Percentiles rank a stretch among this genome's conserved stretches.
phyloP scores from a whole-genome alignment of 2,113 vertebrate species.

The Etheostoma cragini region DNA sequence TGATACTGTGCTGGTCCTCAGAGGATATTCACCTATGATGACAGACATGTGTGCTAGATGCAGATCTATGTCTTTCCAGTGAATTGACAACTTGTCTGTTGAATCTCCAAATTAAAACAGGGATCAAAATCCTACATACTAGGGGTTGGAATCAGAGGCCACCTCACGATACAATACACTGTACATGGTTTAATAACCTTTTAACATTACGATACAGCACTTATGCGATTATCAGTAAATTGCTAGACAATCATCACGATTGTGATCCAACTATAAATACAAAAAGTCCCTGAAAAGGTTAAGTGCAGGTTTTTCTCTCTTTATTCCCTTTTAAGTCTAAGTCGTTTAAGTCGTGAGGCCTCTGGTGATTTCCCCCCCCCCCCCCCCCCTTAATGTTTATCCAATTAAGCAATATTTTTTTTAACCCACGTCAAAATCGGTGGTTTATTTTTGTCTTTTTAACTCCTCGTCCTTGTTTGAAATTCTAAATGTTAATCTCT shows the following conservation, averaged over 20 bases:
- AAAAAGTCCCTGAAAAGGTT: no score
- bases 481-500: conserved; percentile 29
- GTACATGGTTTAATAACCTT: no score
- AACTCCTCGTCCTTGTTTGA: conserved; percentile 22
- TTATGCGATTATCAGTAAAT: no score
- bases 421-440: neutral
- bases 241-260: no score
- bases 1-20: neutral
- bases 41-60: neutral
- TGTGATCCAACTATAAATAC: no score
- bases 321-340: no score
- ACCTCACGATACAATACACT: no score
- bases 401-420: neutral
- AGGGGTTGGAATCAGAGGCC: no score
- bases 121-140: neutral
- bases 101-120: conserved; percentile 29
- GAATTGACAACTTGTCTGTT: conserved; percentile 4
- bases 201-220: no score
- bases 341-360: no score
- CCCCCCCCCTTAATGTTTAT: neutral
- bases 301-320: no score
- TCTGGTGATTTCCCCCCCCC: no score
- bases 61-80: neutral
- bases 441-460: conserved; percentile 28
- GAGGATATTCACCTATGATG: conserved; percentile 19